A percentile compares a stretch with the other conserved stretches of the same genome.
phyloP scores from a whole-genome alignment of 2,797 vertebrate species.

The Tamandua tetradactyla region DNA sequence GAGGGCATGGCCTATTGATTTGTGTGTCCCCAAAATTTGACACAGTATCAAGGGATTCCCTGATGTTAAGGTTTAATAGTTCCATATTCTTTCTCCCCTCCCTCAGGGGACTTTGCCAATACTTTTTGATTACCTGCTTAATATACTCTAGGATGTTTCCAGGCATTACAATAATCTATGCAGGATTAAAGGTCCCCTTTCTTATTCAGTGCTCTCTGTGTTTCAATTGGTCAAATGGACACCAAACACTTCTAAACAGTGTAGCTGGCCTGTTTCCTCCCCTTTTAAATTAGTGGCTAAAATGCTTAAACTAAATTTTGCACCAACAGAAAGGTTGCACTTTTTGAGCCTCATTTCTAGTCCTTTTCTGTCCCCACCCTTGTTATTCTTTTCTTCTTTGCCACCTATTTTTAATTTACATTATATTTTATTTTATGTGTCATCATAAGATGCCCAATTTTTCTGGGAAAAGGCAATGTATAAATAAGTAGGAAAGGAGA shows the following conservation, averaged over 20 bases:
- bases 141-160: no score
- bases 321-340: background rate
- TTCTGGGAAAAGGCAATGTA: background rate
- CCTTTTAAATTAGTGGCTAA: background rate
- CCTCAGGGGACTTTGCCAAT: no score
- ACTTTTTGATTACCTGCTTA: no score
- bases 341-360: background rate
- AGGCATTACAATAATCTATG: no score
- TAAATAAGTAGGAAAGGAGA: background rate
- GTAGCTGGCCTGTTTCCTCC: background rate
- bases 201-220: no score
- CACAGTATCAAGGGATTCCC: no score
- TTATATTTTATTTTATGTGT: background rate
- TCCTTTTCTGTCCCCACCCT: background rate
- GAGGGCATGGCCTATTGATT: no score
- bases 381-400: background rate
- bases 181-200: no score
- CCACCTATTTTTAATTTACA: background rate
- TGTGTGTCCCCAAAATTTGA: no score
- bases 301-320: constrained; percentile 21
- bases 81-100: no score
- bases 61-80: no score
- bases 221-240: no score
- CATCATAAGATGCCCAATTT: constrained; percentile 20
- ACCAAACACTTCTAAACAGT: constrained; percentile 5